Evolutionary conservation across 1,140 invertebrate species (phyloP), one percentile per base, ranked within the genome.

Genomic region (Drosophila pachea): DNA sequence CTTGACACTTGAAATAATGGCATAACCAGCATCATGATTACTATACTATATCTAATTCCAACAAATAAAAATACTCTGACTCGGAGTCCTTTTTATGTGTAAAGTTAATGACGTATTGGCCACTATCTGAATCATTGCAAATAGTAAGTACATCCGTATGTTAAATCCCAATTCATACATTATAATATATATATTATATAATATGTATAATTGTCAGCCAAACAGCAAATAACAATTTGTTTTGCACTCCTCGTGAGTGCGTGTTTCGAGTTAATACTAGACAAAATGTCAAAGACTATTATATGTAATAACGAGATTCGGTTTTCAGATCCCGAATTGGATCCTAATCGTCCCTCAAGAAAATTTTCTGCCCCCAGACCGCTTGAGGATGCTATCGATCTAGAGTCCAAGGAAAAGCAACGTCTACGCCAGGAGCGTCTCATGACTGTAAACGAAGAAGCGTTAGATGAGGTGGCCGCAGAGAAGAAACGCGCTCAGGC

Each of bases 271-370:
- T 42, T 1, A 5, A 8, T 14, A 8, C 7, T 43, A 11, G 4
- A 16, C 29, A 43, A 32, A 7, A 32, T 14, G 9, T 11, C 16
- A 11, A 16, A 47, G 4, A 1, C 22, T 22, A 3, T 22, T 22
- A 47, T 47, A 5, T 5, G 16, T 63, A 11, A 43, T 73, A 68
- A 76, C 50, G 45, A 69, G 60, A 52, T 42, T 67, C 52, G 31
- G 43, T 32, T 88, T 86, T 72, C 67, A 88, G 87, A 82, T 76
- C 67, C 87, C 52, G 91, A 92, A 79, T 90, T 93, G 89, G 91
- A 92, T 50, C 92, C 93, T 49, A 90, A 91, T 76, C 91, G 93
- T 72, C 92, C 93, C 78, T 91, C 92, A 73, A 90, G 93, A 73
- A 92, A 92, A 86, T 94, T 94, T 90, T 91, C 92, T 87, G 89